Evolutionary conservation across 1,140 invertebrate genomes (phyloP).

Genomic region (Drosophila varians): DNA sequence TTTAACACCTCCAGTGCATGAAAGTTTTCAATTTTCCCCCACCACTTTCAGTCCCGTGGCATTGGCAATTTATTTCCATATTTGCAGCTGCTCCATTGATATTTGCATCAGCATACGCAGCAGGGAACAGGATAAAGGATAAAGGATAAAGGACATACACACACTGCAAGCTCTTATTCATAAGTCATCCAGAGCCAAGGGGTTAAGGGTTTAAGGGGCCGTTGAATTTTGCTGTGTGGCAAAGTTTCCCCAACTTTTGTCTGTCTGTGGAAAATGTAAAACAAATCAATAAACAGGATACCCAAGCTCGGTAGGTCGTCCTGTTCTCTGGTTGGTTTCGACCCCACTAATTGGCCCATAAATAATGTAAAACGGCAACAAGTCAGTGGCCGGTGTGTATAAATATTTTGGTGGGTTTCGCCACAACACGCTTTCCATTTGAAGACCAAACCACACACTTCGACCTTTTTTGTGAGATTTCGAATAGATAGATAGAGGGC

Average conservation of each 20-base stretch:
- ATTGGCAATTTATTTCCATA: constrained; percentile 68
- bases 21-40: constrained; percentile 24
- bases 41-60: constrained; percentile 16
- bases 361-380: constrained; percentile 68
- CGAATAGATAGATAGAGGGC: neutral
- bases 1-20: constrained; percentile 25
- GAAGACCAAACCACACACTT: neutral
- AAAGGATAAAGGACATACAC: constrained; percentile 10
- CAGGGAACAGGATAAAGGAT: constrained; percentile 25
- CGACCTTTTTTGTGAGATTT: constrained; percentile 4
- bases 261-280: constrained; percentile 10
- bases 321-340: constrained; percentile 22
- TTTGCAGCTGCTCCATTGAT: constrained; percentile 55
- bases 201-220: constrained; percentile 4
- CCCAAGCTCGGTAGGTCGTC: neutral
- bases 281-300: constrained; percentile 44
- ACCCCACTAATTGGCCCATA: constrained; percentile 70
- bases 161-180: constrained; percentile 16
- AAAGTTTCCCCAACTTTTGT: constrained; percentile 37
- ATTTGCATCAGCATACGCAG: constrained; percentile 36
- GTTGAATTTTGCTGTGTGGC: constrained; percentile 13
- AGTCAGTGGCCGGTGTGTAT: constrained; percentile 36
- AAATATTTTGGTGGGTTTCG: constrained; percentile 12
- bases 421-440: neutral
- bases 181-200: constrained; percentile 12